phyloP scores from a whole-genome alignment of 2,888 invertebrate species.

The Cerastis leucographa region DNA sequence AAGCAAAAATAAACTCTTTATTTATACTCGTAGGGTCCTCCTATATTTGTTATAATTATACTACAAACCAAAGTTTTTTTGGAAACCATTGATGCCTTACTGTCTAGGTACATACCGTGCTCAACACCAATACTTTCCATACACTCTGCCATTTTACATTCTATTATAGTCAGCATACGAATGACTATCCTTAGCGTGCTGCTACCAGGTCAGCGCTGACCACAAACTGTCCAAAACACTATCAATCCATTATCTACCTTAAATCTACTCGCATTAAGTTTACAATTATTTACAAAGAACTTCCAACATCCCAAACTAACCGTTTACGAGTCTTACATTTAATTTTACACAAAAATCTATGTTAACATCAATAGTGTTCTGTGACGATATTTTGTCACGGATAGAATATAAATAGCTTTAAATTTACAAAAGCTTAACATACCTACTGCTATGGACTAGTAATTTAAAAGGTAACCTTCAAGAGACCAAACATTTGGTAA shows the following conservation, averaged over 20 bases:
- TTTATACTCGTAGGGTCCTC: conserved; percentile 80
- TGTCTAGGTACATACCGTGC: conserved; percentile 87
- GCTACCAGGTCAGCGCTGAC: conserved; percentile 59
- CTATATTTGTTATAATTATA: conserved; percentile 74
- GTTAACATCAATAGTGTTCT: conserved; percentile 68
- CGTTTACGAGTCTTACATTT: conserved; percentile 67
- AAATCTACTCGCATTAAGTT: conserved; percentile 68
- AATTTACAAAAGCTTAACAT: conserved; percentile 84
- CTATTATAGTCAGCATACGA: conserved; percentile 56
- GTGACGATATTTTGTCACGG: conserved; percentile 59
- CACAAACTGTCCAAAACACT: conserved; percentile 60
- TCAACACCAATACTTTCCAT: conserved; percentile 79
- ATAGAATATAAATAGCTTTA: conserved; percentile 63
- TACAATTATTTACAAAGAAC: conserved; percentile 82
- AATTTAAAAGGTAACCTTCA: conserved; percentile 83
- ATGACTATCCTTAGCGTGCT: conserved; percentile 65
- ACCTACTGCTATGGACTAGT: conserved; percentile 86
- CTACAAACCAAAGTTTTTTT: conserved; percentile 75
- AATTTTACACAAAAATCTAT: conserved; percentile 71
- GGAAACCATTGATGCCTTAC: conserved; percentile 74
- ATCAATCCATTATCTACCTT: conserved; percentile 76
- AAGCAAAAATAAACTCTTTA: conserved; percentile 90
- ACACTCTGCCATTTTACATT: conserved; percentile 66
- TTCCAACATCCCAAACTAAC: conserved; percentile 61
- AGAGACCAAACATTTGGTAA: conserved; percentile 74